Conservation (phyloP, 1,140 invertebrate species). For the Papilio xuthus region DNA sequence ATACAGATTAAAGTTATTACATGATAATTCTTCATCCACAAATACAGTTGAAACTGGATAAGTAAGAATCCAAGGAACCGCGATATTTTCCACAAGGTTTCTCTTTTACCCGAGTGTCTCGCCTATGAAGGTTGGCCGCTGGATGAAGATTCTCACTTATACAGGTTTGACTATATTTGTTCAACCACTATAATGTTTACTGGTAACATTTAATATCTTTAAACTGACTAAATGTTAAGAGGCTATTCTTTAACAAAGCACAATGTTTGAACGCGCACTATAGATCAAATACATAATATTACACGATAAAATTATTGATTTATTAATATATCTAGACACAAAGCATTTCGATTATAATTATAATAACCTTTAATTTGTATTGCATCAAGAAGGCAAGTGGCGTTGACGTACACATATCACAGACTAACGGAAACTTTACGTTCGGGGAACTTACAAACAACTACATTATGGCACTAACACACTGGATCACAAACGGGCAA, state of each 20-base stretch:
- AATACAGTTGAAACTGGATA: neutral
- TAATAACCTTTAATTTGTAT: conserved; percentile 40
- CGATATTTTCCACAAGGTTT: too few relatives aligned
- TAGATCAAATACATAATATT: conserved; percentile 7
- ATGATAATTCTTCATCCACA: neutral
- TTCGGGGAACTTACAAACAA: conserved; percentile 66
- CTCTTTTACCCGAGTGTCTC: too few relatives aligned
- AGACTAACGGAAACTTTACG: conserved; percentile 77
- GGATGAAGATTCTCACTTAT: too few relatives aligned
- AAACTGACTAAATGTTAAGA: neutral
- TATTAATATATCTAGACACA: conserved; percentile 14
- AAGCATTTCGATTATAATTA: conserved; percentile 6
- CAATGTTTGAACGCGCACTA: conserved; percentile 3
- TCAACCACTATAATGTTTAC: neutral
- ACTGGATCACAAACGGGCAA: conserved; percentile 63
- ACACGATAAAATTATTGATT: conserved; percentile 27
- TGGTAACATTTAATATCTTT: conserved; percentile 5
- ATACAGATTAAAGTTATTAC: conserved; percentile 11
- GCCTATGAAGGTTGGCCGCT: too few relatives aligned
- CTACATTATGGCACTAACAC: conserved; percentile 78
- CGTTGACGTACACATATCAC: conserved; percentile 75
- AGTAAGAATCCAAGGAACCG: too few relatives aligned
- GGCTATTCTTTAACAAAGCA: conserved; percentile 30
- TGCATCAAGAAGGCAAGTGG: conserved; percentile 64
- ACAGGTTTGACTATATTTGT: neutral